These are phyloP conservation scores for Chrysocyon brachyurus DNA, from an alignment of 2,797 vertebrate genomes.

Conservation along the genomic window DNA sequence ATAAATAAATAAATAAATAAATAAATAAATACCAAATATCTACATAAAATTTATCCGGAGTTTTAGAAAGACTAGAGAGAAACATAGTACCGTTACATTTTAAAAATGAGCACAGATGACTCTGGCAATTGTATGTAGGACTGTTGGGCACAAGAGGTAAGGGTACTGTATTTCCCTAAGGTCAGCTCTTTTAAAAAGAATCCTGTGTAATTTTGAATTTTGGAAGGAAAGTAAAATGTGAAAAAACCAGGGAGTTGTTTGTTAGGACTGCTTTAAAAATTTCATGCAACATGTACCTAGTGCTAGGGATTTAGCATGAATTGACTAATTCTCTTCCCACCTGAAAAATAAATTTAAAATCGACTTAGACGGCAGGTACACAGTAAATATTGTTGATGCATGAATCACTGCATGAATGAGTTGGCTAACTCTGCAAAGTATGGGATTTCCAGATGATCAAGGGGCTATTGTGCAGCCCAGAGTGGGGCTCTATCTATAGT, in stretches of 20 bases:
- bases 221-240: not conserved
- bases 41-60: not conserved
- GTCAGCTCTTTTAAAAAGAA: not conserved
- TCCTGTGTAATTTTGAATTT: conserved; percentile 16
- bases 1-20: too few relatives aligned
- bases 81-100: not conserved
- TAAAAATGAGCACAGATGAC: not conserved
- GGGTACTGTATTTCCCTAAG: not conserved
- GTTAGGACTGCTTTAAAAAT: not conserved
- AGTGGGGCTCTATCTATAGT: not conserved
- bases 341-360: conserved; percentile 57
- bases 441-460: not conserved
- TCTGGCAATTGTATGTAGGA: not conserved
- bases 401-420: conserved; percentile 24
- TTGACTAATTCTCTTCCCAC: conserved; percentile 40
- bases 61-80: conserved; percentile 44
- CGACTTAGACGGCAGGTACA: not conserved
- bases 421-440: not conserved
- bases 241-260: not conserved
- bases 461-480: not conserved
- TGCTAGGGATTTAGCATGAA: not conserved
- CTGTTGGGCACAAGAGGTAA: not conserved
- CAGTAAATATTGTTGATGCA: not conserved
- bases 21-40: not conserved
- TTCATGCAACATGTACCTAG: not conserved